A percentile compares a stretch with the other conserved stretches of the same genome.
phyloP scores from a whole-genome alignment of 2,113 vertebrate genomes.

The Cairina moschata region DNA sequence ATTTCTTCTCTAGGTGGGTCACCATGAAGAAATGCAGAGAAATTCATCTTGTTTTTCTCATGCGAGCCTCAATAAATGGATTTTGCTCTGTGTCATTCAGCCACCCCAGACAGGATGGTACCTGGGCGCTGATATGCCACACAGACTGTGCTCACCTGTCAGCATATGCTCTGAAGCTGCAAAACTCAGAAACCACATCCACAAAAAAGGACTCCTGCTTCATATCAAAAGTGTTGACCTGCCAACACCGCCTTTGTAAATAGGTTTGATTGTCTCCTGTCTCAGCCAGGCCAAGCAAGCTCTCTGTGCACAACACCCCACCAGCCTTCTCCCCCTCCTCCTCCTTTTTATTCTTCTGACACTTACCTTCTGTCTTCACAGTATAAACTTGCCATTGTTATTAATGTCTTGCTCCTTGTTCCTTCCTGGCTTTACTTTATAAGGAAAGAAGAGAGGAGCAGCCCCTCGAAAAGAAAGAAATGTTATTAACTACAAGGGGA shows the following conservation, averaged over 20 bases:
- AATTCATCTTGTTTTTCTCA: neutral
- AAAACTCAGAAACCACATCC: neutral
- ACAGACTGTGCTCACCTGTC: neutral
- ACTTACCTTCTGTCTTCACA: constrained; percentile 42
- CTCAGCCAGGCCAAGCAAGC: neutral
- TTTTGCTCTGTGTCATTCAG: neutral
- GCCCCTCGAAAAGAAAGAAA: constrained; percentile 43
- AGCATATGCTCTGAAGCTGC: neutral
- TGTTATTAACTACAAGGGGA: neutral
- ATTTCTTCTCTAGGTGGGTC: neutral
- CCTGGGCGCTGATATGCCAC: fast-evolving
- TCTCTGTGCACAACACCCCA: neutral
- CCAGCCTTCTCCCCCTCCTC: neutral
- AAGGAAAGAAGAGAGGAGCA: constrained; percentile 64
- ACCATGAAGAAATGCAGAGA: neutral
- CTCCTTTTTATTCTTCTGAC: neutral
- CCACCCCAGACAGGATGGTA: neutral
- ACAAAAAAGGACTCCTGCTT: neutral
- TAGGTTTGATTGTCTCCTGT: neutral
- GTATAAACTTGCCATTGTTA: constrained; percentile 73
- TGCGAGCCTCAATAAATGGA: neutral
- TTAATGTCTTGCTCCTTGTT: constrained; percentile 59
- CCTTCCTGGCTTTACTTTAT: constrained; percentile 73
- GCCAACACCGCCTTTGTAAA: neutral
- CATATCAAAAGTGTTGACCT: neutral